Base-by-base conservation (phyloP, 2,797 vertebrate genomes). In the Eutrigla gurnardus region DNA sequence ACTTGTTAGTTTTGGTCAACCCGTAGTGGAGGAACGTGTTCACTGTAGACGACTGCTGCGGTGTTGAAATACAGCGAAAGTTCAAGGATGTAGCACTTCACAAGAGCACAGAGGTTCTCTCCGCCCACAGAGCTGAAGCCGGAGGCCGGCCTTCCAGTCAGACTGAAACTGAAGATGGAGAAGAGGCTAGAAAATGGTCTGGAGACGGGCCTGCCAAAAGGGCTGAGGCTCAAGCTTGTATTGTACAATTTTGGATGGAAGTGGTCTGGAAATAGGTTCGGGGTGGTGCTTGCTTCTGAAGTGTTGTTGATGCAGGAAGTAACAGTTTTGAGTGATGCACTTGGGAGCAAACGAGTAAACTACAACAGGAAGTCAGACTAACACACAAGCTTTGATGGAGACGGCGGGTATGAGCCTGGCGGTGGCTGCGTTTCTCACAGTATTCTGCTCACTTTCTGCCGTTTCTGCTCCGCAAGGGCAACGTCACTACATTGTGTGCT, bases 1-100 rank as follows among this genome's bases (percentile, higher is more conserved):
- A 75, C 85, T 60, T 86, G 79, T 87, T 84, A 53, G 82, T 87
- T 72, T 86, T 86, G 87, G 87, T 88, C 82, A 63, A 78, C 65
- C 61, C 69, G 25, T 3, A 64, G 54, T 10, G 5, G 63, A 81
- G 80, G 80, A 86, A 73, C 39, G 33, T 71, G 81, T 39, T 77
- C 73, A 36, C 55, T 59, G 75, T 15, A 72, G 77, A 66, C 59
- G 43, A 71, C 62, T 54, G 66, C 40, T 63, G 83, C 10, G 8
- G 71, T 81, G 77, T 69, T 77, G 82, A 90, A 91, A 88, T 66
- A 10, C 42, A 72, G 50, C 62, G 25, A 73, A 83, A 60, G 78
- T 86, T 84, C 55, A 65, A 68, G 79, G 64, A 78, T 73, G 67
- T 61, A 75, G 72, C 59, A 69, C 73, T 78, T 87, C 53, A 76